Evolutionary conservation across 2,888 invertebrate genomes (phyloP), one percentile per base, ranked within the genome.

Genomic region (Hirtodrosophila duncani): DNA sequence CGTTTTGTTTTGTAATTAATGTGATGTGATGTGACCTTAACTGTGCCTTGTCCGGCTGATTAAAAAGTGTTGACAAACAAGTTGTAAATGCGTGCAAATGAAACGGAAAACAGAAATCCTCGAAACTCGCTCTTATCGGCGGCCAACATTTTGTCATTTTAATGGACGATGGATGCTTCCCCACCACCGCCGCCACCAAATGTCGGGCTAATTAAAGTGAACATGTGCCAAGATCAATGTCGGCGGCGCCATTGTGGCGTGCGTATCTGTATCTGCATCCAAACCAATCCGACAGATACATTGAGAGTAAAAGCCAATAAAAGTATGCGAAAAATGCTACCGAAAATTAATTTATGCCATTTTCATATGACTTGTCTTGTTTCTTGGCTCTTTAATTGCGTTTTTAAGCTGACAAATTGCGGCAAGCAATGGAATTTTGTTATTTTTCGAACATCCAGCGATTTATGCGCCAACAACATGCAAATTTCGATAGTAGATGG

Each of bases 201-300:
- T 69, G 67, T 67, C 57, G 67, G 67, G 51, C 82, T 81, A 75
- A 75, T 75, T 81, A 75, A 75, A 69, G 77, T 44, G 62, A 81
- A 75, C 75, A 81, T 81, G 75, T 79, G 74, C 67, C 74, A 75
- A 79, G 75, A 79, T 81, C 75, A 75, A 81, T 79, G 75, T 79
- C 71, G 67, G 39, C 63, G 79, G 79, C 79, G 81, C 75, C 81
- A 42, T 13, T 30, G 30, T 41, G 41, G 37, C 57, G 38, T 63
- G 49, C 31, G 64, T 67, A 63, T 71, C 64, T 50, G 37, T 71
- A 56, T 71, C 71, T 50, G 44, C 58, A 49, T 9, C n/a, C n/a
- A n/a, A n/a, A n/a, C n/a, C n/a, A n/a, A n/a, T n/a, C n/a, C n/a
- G n/a, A n/a, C n/a, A n/a, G n/a, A 24, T 50, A 50, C 44, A 18